These are phyloP conservation scores for Lepeophtheirus nordmannii DNA, from an alignment of 2,888 invertebrate species.

Conservation along the genomic window DNA sequence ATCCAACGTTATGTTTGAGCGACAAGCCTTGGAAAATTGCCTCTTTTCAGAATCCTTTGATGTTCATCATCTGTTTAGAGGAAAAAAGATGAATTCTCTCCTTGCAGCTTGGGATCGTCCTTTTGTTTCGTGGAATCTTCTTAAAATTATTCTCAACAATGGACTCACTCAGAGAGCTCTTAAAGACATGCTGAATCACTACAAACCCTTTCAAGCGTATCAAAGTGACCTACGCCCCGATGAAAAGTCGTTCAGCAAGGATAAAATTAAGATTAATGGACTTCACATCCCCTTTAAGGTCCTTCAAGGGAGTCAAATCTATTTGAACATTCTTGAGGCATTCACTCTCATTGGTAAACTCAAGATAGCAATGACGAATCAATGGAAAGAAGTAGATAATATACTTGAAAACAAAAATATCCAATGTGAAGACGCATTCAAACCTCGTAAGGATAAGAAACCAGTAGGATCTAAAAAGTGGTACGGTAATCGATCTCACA, in stretches of 20 bases:
- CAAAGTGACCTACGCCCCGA: not conserved
- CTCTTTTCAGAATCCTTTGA: not conserved
- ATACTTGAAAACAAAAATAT: not conserved
- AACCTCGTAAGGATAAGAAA: not conserved
- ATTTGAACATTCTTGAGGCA: conserved; percentile 5
- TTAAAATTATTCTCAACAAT: not conserved
- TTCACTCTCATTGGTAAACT: conserved; percentile 14
- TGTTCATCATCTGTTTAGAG: not conserved
- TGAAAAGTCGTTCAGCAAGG: not conserved
- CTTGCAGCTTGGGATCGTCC: not conserved
- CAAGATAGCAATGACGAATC: conserved; percentile 6
- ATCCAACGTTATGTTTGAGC: not conserved
- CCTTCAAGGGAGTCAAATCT: not conserved
- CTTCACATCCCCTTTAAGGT: conserved; percentile 7
- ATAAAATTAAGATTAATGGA: not conserved
- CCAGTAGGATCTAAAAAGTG: not conserved
- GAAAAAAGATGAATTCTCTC: not conserved
- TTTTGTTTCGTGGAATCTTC: conserved; percentile 1
- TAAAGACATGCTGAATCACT: conserved; percentile 9
- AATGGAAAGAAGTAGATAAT: conserved; percentile 2
- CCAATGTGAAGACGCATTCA: not conserved
- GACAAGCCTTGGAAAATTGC: not conserved
- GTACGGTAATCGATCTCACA: conserved; percentile 6
- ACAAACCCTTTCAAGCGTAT: not conserved
- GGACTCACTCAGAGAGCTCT: not conserved